Conservation (phyloP, 2,113 vertebrate genomes). For the Cyphomyrus discorhynchus region DNA sequence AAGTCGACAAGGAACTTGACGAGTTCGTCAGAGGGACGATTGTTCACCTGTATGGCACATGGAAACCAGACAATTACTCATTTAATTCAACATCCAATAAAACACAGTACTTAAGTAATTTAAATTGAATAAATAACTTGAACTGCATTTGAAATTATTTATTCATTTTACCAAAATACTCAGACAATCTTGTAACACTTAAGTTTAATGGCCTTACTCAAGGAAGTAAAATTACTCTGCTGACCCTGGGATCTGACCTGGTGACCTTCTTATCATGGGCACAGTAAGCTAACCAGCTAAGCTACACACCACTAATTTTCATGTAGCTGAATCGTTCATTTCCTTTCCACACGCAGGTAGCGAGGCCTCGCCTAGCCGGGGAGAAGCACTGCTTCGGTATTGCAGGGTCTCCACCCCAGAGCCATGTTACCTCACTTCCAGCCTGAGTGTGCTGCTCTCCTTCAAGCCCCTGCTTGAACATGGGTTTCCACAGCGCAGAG, state of each 20-base stretch:
- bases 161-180: background rate
- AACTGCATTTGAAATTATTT: background rate
- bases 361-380: background rate
- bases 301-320: background rate
- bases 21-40: slow-evolving; percentile 58
- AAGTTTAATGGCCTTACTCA: background rate
- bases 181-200: background rate
- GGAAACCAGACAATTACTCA: background rate
- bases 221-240: background rate
- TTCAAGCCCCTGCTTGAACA: slow-evolving; percentile 79
- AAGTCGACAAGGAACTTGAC: slow-evolving; percentile 76
- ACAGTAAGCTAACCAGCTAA: background rate
- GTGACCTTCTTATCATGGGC: background rate
- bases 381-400: background rate
- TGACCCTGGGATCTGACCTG: background rate
- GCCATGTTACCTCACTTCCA: slow-evolving; percentile 39
- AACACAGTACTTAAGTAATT: background rate
- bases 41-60: slow-evolving; percentile 50
- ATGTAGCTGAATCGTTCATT: background rate
- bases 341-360: background rate
- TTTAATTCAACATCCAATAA: background rate
- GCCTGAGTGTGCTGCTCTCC: slow-evolving; percentile 37
- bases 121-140: background rate
- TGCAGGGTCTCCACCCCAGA: background rate
- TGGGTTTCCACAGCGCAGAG: slow-evolving; percentile 86